Conservation (phyloP, 2,113 vertebrate genomes). For the Hydrochoerus hydrochaeris region DNA sequence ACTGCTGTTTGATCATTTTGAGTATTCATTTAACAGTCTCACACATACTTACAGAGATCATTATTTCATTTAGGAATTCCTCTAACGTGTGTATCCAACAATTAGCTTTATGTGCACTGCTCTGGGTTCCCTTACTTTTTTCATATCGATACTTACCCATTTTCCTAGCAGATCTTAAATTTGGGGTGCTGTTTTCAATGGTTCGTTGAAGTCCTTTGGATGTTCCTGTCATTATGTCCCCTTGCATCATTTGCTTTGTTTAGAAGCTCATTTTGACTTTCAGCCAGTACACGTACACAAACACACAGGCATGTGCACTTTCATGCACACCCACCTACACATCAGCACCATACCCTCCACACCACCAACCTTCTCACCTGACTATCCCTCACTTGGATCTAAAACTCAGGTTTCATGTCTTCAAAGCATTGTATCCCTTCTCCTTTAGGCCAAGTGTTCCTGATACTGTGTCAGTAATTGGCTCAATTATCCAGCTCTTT, state of each 20-base stretch:
- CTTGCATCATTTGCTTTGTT: not conserved
- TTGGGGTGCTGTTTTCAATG: not conserved
- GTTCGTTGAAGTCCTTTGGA: not conserved
- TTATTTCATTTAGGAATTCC: not conserved
- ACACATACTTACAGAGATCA: not conserved
- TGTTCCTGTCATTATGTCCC: not conserved
- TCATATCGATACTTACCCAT: not conserved
- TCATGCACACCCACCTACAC: not conserved
- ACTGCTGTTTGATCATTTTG: not conserved
- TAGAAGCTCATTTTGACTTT: not conserved
- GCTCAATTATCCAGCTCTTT: not conserved
- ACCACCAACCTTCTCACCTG: not conserved
- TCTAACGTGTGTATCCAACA: not conserved
- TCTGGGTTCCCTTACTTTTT: not conserved
- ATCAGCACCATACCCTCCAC: not conserved
- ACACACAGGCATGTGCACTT: too few relatives aligned
- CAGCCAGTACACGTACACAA: not conserved
- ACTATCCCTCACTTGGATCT: not conserved
- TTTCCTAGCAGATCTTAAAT: not conserved
- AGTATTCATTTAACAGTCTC: not conserved
- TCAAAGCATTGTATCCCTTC: not conserved
- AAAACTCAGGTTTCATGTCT: not conserved
- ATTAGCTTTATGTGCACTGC: not conserved
- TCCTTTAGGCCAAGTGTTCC: not conserved
- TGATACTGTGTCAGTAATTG: not conserved